A percentile compares a stretch with the other conserved stretches of the same genome.
phyloP scores from a whole-genome alignment of 2,113 vertebrate species.

The Tor tambroides region DNA sequence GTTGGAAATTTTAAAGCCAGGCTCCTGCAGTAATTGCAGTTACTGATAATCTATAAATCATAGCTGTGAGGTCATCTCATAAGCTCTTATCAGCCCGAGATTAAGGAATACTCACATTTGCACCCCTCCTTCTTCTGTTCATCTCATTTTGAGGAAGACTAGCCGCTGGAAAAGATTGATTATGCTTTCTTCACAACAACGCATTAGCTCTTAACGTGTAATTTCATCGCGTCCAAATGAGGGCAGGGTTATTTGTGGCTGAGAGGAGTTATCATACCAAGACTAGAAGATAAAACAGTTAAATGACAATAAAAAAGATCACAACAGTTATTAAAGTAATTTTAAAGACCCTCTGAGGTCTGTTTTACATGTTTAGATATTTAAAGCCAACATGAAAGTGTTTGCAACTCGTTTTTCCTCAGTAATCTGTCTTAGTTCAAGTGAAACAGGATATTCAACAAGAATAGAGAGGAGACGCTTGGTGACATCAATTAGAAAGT shows the following conservation, averaged over 20 bases:
- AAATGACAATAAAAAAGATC: conserved; percentile 18
- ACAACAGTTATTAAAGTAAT: not conserved
- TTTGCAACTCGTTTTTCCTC: not conserved
- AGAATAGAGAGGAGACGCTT: no score
- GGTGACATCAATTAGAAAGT: not conserved
- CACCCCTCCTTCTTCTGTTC: conserved; percentile 61
- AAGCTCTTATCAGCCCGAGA: conserved; percentile 70
- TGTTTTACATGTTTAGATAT: not conserved
- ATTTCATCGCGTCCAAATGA: conserved; percentile 58
- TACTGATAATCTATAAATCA: conserved; percentile 79
- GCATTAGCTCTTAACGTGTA: conserved; percentile 75
- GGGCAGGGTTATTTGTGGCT: conserved; percentile 31
- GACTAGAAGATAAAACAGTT: conserved; percentile 12
- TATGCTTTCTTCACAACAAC: conserved; percentile 77
- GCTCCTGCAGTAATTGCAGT: conserved; percentile 77
- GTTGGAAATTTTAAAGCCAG: conserved; percentile 78
- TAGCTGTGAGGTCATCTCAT: conserved; percentile 78
- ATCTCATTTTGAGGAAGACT: conserved; percentile 71
- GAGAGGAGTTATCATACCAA: not conserved
- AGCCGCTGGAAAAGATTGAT: conserved; percentile 78
- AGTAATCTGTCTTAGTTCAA: not conserved
- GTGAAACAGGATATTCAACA: no score
- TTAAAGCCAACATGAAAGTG: not conserved
- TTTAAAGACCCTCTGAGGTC: not conserved
- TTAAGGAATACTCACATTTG: conserved; percentile 70